Conservation (phyloP, 2,888 invertebrate genomes). For the Tribolium freemani region DNA sequence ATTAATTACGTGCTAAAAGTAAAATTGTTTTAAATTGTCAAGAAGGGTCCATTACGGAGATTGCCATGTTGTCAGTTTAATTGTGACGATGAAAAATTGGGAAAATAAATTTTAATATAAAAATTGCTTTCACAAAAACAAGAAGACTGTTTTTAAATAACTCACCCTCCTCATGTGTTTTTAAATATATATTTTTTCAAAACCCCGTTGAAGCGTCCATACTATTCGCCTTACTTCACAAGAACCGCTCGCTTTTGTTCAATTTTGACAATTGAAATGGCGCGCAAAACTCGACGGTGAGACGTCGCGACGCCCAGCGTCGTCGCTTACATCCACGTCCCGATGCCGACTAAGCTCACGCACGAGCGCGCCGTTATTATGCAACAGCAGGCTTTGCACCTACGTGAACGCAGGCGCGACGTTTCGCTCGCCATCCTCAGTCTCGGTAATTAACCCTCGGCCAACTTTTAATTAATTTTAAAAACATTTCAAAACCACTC, state of each 20-base stretch:
- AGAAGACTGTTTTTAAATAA: not conserved
- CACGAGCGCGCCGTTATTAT: constrained; percentile 40
- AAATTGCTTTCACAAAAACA: not conserved
- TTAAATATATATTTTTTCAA: not conserved
- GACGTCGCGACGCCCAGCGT: constrained; percentile 33
- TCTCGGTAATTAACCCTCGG: constrained; percentile 14
- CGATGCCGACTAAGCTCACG: constrained; percentile 37
- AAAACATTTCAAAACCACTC: constrained; percentile 40
- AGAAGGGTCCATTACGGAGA: constrained; percentile 13
- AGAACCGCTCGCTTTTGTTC: not conserved
- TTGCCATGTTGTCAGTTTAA: constrained; percentile 3
- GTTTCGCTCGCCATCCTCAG: constrained; percentile 32
- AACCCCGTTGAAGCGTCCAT: not conserved
- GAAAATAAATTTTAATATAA: not conserved
- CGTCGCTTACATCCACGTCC: constrained; percentile 28
- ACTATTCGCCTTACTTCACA: not conserved
- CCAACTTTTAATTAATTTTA: constrained; percentile 44
- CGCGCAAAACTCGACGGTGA: constrained; percentile 24
- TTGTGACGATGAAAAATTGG: not conserved
- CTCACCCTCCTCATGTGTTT: constrained; percentile 39
- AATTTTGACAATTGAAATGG: not conserved
- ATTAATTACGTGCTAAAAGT: constrained; percentile 8
- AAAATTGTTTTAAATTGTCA: constrained; percentile 1
- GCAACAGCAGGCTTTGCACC: constrained; percentile 37
- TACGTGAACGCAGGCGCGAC: constrained; percentile 30